Evolutionary conservation across 1,140 invertebrate genomes (phyloP).

Genomic region (Lasioglossum albipes): DNA sequence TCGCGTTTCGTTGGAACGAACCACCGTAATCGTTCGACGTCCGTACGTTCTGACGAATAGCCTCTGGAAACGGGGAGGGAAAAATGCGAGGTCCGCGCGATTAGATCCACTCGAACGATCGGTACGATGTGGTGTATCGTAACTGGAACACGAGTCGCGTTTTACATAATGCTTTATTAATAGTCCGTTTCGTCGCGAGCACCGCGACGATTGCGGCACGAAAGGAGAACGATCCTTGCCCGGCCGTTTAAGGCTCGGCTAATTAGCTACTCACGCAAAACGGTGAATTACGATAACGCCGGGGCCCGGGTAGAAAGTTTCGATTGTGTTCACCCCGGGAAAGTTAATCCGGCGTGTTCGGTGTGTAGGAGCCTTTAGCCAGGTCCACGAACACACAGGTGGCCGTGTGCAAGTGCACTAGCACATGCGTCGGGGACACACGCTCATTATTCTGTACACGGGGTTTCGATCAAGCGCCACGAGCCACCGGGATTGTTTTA

Average conservation of each 20-base stretch:
- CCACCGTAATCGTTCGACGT: neutral
- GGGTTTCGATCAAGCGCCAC: constrained; percentile 65
- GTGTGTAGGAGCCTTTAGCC: constrained; percentile 24
- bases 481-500: constrained; percentile 68
- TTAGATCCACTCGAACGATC: constrained; percentile 3
- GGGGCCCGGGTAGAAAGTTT: constrained; percentile 15
- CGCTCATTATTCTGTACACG: constrained; percentile 69
- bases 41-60: neutral
- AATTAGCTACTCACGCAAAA: constrained; percentile 43
- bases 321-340: constrained; percentile 2
- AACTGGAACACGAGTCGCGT: constrained; percentile 31
- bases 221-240: constrained; percentile 29
- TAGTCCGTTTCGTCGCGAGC: constrained; percentile 5
- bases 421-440: constrained; percentile 45
- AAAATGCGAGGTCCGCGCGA: neutral
- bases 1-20: neutral
- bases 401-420: neutral
- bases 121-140: neutral
- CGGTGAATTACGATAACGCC: constrained; percentile 43
- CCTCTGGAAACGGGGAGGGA: neutral
- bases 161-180: constrained; percentile 38
- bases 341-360: constrained; percentile 21
- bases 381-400: neutral
- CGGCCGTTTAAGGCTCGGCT: constrained; percentile 12
- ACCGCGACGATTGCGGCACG: constrained; percentile 10